A percentile compares a stretch with the other conserved stretches of the same genome.
Evolutionary conservation across 2,888 invertebrate genomes (phyloP).

Genomic region (Trichopoda pennipes): DNA sequence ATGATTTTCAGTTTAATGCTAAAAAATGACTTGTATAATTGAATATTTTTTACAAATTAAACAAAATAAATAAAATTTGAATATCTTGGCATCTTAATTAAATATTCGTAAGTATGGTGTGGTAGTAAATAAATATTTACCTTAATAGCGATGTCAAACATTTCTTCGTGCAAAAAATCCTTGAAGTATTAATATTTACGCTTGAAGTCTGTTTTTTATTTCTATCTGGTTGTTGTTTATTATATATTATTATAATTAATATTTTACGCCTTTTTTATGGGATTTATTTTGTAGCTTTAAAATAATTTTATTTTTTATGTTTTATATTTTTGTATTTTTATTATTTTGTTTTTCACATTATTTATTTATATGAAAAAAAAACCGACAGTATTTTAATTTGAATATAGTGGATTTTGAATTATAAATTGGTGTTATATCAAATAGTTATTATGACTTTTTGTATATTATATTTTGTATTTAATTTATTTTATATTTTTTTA

Average conservation of each 20-base stretch:
- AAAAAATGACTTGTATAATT: too few species aligned
- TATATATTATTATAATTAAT: conserved; percentile 1
- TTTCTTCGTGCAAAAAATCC: conserved; percentile 76
- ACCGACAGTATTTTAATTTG: conserved; percentile 20
- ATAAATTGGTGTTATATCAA: conserved; percentile 46
- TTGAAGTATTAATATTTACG: conserved; percentile 58
- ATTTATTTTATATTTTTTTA: conserved; percentile 22
- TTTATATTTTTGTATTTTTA: background rate
- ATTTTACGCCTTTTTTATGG: conserved; percentile 4
- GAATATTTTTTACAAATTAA: too few species aligned
- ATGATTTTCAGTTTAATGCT: too few species aligned
- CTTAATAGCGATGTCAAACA: conserved; percentile 77
- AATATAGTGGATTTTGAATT: conserved; percentile 8
- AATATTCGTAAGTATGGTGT: background rate
- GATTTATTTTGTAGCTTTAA: too few species aligned
- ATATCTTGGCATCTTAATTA: background rate
- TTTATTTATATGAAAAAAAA: conserved; percentile 7
- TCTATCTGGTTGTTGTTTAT: conserved; percentile 21
- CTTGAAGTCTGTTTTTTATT: conserved; percentile 33
- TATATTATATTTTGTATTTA: conserved; percentile 28
- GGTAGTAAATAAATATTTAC: conserved; percentile 72
- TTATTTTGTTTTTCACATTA: conserved; percentile 17
- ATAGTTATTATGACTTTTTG: conserved; percentile 32
- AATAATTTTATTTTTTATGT: too few species aligned
- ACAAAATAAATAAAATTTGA: background rate